These are phyloP conservation scores for Oscheius sp. DNA, from an alignment of 1,140 invertebrate species.

Conservation along the genomic window DNA sequence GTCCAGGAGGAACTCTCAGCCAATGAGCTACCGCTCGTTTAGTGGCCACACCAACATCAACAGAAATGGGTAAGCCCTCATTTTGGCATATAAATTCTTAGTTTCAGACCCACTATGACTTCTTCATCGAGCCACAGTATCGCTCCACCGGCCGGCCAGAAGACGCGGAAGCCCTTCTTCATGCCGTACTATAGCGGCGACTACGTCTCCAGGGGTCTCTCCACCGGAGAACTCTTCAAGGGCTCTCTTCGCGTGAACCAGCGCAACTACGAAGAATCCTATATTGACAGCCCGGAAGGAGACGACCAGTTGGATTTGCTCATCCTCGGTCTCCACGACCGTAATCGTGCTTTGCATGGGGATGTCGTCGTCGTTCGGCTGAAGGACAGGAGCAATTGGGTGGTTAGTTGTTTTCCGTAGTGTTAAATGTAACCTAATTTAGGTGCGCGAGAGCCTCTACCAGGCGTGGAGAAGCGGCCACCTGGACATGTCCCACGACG, in stretches of 20 bases:
- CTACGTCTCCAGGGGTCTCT: background rate
- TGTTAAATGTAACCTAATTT: constrained; percentile 10
- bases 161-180: constrained; percentile 26
- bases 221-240: constrained; percentile 58
- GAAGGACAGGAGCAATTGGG: constrained; percentile 65
- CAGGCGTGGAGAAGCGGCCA: background rate
- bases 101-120: background rate
- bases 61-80: background rate
- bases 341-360: constrained; percentile 80
- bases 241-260: constrained; percentile 78
- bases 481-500: constrained; percentile 5
- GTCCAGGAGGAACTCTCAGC: no score
- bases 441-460: constrained; percentile 1
- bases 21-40: no score
- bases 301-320: constrained; percentile 72
- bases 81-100: background rate
- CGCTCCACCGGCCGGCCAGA: background rate
- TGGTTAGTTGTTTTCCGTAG: constrained; percentile 61
- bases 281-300: constrained; percentile 70
- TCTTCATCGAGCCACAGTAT: background rate
- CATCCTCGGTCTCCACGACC: constrained; percentile 70
- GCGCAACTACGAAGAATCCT: constrained; percentile 75
- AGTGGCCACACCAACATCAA: background rate
- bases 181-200: constrained; percentile 19
- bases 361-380: constrained; percentile 74